These are phyloP conservation scores for Chaetura pelagica DNA, from an alignment of 2,113 vertebrate species.

Conservation along the genomic window DNA sequence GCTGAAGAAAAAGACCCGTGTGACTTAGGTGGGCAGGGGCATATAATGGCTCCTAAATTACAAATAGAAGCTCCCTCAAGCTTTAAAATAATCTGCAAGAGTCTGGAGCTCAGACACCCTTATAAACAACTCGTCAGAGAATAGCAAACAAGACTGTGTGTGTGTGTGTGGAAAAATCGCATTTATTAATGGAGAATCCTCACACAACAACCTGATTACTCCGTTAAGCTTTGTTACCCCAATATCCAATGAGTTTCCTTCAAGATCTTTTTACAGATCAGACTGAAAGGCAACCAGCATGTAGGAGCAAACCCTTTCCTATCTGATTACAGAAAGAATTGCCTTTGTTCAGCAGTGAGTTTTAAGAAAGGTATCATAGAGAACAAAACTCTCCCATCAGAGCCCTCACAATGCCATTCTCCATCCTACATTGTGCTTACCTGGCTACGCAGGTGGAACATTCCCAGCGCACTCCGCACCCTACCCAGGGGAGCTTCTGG, in stretches of 20 bases:
- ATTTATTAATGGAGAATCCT: neutral
- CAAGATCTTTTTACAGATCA: neutral
- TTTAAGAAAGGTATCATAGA: neutral
- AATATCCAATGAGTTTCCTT: neutral
- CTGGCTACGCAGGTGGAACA: neutral
- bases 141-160: neutral
- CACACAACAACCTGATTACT: neutral
- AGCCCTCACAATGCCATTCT: neutral
- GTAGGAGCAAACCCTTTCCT: neutral
- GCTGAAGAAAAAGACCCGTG: neutral
- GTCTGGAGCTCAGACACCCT: accelerated
- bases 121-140: neutral
- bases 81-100: neutral
- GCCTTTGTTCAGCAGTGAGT: neutral
- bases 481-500: neutral
- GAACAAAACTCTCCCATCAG: neutral
- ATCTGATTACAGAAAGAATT: neutral
- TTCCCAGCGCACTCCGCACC: neutral
- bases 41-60: neutral
- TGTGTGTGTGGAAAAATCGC: neutral
- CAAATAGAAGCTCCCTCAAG: neutral
- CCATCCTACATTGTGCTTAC: accelerated
- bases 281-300: neutral
- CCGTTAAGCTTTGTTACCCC: neutral
- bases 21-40: neutral